These are phyloP conservation scores for Sarotherodon lohbergeri DNA, from an alignment of 2,113 vertebrate species.

Conservation along the genomic window DNA sequence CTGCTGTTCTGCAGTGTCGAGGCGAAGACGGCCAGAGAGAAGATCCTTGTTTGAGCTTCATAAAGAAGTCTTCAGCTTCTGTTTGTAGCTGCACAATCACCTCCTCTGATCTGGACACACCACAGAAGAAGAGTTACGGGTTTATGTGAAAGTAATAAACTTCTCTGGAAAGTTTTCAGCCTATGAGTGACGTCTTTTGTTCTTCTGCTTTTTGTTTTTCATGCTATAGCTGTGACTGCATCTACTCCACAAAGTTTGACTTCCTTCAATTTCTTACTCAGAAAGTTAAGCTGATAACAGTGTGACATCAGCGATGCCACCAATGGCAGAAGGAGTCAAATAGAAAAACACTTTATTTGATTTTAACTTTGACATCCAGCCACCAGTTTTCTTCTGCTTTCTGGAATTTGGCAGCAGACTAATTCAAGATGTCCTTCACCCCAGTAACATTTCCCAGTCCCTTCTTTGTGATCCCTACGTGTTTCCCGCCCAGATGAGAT, in stretches of 20 bases:
- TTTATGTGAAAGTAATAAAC: not conserved
- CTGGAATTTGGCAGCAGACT: not conserved
- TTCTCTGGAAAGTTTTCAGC: not conserved
- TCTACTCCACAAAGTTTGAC: not conserved
- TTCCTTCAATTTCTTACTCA: not conserved
- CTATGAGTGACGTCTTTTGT: not conserved
- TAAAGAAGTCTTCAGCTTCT: not conserved
- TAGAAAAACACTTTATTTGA: not conserved
- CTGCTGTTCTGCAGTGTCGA: not conserved
- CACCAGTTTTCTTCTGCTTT: not conserved
- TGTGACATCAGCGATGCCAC: not conserved
- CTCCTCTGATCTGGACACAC: not conserved
- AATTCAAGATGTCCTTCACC: not conserved
- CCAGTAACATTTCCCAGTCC: not conserved
- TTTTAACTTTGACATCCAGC: not conserved
- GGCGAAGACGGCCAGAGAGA: not conserved
- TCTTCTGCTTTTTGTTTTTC: not conserved
- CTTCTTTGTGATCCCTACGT: not conserved
- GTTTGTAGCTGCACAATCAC: not conserved
- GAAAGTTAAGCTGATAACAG: not conserved
- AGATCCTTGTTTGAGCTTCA: conserved; percentile 1
- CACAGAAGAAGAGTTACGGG: not conserved
- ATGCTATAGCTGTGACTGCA: not conserved
- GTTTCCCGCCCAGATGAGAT: not conserved
- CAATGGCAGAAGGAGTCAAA: not conserved